phyloP scores from a whole-genome alignment of 1,140 invertebrate genomes.

The Philopotamus ludificatus region DNA sequence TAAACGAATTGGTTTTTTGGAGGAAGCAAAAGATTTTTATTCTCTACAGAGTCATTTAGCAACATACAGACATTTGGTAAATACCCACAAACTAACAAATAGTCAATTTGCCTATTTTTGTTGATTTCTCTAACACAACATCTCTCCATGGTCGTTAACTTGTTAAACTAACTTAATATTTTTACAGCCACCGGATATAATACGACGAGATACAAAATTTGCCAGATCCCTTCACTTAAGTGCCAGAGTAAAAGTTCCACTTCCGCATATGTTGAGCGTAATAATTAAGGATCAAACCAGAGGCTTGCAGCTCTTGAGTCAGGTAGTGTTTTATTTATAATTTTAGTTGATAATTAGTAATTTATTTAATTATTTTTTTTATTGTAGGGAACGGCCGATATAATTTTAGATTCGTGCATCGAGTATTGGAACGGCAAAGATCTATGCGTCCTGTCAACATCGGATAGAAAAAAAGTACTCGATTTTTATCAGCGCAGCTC shows the following conservation, averaged over 20 bases:
- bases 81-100: too few species aligned
- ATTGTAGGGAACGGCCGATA: constrained; percentile 93
- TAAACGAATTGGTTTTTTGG: constrained; percentile 94
- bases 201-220: constrained; percentile 84
- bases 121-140: too few species aligned
- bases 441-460: constrained; percentile 74
- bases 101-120: too few species aligned
- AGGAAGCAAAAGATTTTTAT: constrained; percentile 82
- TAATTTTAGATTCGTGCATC: constrained; percentile 91
- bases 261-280: constrained; percentile 87
- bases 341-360: too few species aligned
- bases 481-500: constrained; percentile 98
- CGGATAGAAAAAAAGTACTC: constrained; percentile 86
- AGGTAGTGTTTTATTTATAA: constrained; percentile 47
- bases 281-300: constrained; percentile 78
- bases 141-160: too few species aligned
- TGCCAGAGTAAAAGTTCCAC: constrained; percentile 93
- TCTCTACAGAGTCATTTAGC: constrained; percentile 80
- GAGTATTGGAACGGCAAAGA: constrained; percentile 96
- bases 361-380: too few species aligned
- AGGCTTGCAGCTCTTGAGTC: constrained; percentile 84
- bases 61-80: constrained; percentile 90
- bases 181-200: constrained; percentile 79
- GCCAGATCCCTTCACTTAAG: constrained; percentile 79
- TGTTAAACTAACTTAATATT: too few species aligned